Evolutionary conservation across 2,888 invertebrate genomes (phyloP).

Genomic region (Pyrrhia umbra): DNA sequence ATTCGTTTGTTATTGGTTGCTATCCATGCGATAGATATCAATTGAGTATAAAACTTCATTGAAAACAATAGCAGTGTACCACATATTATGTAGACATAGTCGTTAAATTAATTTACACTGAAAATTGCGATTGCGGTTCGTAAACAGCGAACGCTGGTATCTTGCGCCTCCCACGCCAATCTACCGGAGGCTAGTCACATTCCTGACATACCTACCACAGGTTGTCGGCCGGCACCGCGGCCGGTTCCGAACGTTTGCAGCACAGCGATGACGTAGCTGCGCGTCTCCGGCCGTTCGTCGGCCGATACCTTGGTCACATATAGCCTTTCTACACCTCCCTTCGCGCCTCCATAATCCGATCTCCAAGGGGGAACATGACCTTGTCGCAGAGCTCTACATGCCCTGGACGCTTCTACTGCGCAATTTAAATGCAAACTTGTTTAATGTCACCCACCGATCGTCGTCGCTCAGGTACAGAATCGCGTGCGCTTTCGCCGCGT

Average conservation of each 20-base stretch:
- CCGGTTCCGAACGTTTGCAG: constrained; percentile 82
- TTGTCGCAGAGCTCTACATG: constrained; percentile 63
- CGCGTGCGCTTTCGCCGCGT: constrained; percentile 71
- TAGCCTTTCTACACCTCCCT: constrained; percentile 63
- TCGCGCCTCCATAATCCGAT: constrained; percentile 38
- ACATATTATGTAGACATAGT: constrained; percentile 17
- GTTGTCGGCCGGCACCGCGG: constrained; percentile 84
- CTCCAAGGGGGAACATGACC: constrained; percentile 58
- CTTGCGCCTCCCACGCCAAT: constrained; percentile 84
- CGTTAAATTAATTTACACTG: constrained; percentile 50
- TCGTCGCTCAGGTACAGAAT: constrained; percentile 56
- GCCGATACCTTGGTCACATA: constrained; percentile 63
- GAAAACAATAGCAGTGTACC: constrained; percentile 12
- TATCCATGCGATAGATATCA: constrained; percentile 6
- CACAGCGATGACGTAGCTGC: constrained; percentile 78
- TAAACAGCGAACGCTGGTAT: constrained; percentile 73
- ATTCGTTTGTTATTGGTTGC: constrained; percentile 7
- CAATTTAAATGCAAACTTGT: constrained; percentile 61
- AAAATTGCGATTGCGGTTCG: constrained; percentile 73
- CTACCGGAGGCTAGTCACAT: constrained; percentile 84
- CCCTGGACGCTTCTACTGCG: constrained; percentile 59
- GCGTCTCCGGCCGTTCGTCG: constrained; percentile 76
- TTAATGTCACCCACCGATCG: constrained; percentile 64
- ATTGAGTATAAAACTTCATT: constrained; percentile 10
- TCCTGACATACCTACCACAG: constrained; percentile 85